phyloP scores from a whole-genome alignment of 2,113 vertebrate species.

The Erythrocebus patas region DNA sequence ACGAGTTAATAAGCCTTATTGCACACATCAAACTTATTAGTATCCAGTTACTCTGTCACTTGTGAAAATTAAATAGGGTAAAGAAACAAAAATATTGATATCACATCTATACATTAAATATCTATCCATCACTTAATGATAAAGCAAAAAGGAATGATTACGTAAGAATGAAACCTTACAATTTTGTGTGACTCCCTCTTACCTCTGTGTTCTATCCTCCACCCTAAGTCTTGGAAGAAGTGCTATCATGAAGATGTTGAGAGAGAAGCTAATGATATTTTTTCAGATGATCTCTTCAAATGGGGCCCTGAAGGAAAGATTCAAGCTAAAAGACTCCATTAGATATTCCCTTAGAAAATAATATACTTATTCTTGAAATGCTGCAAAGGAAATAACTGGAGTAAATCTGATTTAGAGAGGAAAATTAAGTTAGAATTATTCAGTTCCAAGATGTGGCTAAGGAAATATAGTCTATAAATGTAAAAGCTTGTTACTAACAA shows the following conservation, averaged over 20 bases:
- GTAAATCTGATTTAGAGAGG: constrained; percentile 70
- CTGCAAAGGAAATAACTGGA: constrained; percentile 64
- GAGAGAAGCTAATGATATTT: constrained; percentile 38
- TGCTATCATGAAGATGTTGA: background rate
- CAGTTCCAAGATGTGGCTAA: constrained; percentile 65
- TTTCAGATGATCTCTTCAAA: background rate
- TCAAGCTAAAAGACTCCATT: constrained; percentile 48
- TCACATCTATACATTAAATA: background rate
- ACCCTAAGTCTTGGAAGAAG: background rate
- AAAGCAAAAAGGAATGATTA: background rate
- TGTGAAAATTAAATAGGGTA: background rate
- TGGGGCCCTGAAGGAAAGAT: constrained; percentile 33
- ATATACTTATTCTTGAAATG: constrained; percentile 67
- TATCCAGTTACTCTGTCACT: background rate
- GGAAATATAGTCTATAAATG: constrained; percentile 67
- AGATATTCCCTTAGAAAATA: constrained; percentile 65
- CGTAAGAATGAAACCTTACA: background rate
- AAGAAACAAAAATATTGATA: background rate
- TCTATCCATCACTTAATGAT: background rate
- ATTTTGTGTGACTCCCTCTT: background rate
- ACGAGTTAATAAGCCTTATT: background rate
- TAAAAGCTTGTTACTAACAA: constrained; percentile 68
- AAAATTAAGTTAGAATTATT: constrained; percentile 75
- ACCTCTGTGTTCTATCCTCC: background rate
- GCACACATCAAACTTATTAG: background rate